Evolutionary conservation across 2,797 vertebrate genomes (phyloP).

Genomic region (Darevskia nairensis): DNA sequence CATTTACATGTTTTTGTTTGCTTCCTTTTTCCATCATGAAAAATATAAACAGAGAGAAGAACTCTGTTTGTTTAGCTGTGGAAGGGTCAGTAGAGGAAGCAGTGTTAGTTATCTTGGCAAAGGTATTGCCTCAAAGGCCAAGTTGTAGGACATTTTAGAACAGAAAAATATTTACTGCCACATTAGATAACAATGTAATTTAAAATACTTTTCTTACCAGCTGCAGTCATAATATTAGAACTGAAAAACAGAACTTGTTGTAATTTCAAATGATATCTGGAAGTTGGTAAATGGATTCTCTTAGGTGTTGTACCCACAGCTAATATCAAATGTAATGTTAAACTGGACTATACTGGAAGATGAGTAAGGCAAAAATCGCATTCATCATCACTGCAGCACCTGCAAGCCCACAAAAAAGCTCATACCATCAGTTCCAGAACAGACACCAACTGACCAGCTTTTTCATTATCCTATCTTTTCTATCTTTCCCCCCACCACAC

Average conservation of each 20-base stretch:
- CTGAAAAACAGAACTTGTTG: not conserved
- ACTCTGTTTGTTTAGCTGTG: conserved; percentile 13
- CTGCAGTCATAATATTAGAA: not conserved
- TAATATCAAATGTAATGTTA: not conserved
- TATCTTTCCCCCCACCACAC: not conserved
- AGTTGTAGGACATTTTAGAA: not conserved
- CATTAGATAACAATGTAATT: not conserved
- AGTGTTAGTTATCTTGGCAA: conserved; percentile 4
- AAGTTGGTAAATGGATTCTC: not conserved
- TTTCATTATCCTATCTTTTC: not conserved
- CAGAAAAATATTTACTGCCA: not conserved
- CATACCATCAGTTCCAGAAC: not conserved
- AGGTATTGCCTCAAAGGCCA: not conserved
- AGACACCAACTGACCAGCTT: not conserved
- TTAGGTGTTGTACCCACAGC: not conserved
- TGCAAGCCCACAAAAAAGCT: not conserved
- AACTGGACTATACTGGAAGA: not conserved
- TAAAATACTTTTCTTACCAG: not conserved
- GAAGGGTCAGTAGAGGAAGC: conserved; percentile 4
- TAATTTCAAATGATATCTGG: not conserved
- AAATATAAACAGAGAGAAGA: not conserved
- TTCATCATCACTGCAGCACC: not conserved
- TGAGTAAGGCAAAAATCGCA: not conserved
- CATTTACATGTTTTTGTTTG: conserved; percentile 35
- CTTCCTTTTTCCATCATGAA: conserved; percentile 27